Conservation (phyloP, 2,113 vertebrate genomes). For the Madoqua kirkii region DNA sequence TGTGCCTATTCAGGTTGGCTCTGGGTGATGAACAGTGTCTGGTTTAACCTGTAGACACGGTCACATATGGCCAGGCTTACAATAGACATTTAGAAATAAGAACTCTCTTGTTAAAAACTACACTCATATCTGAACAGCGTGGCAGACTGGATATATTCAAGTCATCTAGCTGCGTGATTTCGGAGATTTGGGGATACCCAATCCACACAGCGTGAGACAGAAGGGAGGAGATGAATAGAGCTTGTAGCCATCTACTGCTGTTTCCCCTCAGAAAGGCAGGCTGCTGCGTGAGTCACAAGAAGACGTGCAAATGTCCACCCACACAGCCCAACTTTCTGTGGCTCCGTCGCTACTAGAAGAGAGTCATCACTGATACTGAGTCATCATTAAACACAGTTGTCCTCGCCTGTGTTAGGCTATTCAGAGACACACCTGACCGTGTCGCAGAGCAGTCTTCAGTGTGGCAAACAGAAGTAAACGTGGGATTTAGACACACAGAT, state of each 20-base stretch:
- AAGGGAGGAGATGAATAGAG: neutral
- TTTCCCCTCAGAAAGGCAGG: neutral
- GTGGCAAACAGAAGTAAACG: neutral
- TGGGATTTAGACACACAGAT: neutral
- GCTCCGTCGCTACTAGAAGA: neutral
- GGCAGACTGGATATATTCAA: neutral
- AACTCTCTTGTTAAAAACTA: neutral
- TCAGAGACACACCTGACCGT: neutral
- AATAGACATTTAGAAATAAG: neutral
- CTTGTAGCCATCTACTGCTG: neutral
- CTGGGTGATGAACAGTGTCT: neutral
- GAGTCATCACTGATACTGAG: neutral
- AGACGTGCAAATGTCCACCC: neutral
- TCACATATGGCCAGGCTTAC: neutral
- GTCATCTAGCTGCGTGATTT: neutral
- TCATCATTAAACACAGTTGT: neutral
- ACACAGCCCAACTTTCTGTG: neutral
- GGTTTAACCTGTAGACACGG: neutral
- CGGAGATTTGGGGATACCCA: neutral
- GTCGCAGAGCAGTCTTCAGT: neutral
- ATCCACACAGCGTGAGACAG: neutral
- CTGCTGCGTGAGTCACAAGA: neutral
- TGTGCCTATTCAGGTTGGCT: neutral
- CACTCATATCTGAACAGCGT: neutral
- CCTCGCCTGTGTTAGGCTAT: neutral